Evolutionary conservation across 2,113 vertebrate species (phyloP).

Genomic region (Lipophrys pholis): DNA sequence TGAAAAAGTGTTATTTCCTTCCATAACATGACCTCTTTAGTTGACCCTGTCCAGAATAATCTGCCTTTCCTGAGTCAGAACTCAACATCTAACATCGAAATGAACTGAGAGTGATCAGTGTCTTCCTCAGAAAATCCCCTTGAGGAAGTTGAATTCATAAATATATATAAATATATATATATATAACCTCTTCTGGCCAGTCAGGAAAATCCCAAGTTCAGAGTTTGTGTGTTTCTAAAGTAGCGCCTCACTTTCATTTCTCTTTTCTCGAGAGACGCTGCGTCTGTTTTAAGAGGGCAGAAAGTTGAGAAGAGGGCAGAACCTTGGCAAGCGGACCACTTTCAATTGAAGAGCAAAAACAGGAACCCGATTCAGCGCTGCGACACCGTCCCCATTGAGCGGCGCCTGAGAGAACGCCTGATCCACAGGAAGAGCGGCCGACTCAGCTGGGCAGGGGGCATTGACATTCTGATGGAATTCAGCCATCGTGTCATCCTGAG

Average conservation of each 20-base stretch:
- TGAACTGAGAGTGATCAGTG: not conserved
- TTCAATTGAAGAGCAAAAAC: conserved; percentile 71
- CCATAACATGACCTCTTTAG: too few relatives aligned
- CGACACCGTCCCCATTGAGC: conserved; percentile 71
- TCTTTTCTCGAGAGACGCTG: conserved; percentile 38
- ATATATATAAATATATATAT: not conserved
- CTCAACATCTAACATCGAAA: not conserved
- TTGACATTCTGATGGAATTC: conserved; percentile 72
- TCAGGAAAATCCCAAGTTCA: conserved; percentile 21
- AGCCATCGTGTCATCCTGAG: conserved; percentile 61
- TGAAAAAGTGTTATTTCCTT: too few relatives aligned
- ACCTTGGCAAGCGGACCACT: conserved; percentile 51
- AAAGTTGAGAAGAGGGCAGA: conserved; percentile 55
- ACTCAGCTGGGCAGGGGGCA: conserved; percentile 64
- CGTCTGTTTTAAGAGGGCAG: conserved; percentile 26
- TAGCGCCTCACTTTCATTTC: conserved; percentile 57
- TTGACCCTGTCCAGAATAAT: too few relatives aligned
- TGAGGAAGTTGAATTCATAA: not conserved
- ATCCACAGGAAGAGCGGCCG: conserved; percentile 64
- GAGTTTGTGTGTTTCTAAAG: conserved; percentile 9
- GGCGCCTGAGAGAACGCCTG: conserved; percentile 62
- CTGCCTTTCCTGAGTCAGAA: too few relatives aligned
- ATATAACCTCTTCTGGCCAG: not conserved
- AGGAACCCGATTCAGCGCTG: conserved; percentile 72
- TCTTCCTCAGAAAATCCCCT: not conserved